phyloP scores from a whole-genome alignment of 2,888 invertebrate genomes.

The Nomada fabriciana region DNA sequence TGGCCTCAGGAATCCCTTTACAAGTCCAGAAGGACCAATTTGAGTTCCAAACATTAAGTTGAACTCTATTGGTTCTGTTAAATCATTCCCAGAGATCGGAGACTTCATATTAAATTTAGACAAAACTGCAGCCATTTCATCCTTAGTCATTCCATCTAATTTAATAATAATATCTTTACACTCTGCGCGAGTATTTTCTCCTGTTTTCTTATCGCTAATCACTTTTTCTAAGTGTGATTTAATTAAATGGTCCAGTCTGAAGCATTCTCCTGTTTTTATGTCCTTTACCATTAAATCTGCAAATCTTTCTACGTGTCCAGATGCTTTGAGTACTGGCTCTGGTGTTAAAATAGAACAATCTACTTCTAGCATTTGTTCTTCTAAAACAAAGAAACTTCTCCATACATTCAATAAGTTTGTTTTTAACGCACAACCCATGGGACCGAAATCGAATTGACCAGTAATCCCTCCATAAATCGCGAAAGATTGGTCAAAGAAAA shows the following conservation, averaged over 20 bases:
- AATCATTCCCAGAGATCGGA: conserved; percentile 96
- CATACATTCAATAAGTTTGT: conserved; percentile 96
- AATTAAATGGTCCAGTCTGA: conserved; percentile 98
- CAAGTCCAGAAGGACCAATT: conserved; percentile 97
- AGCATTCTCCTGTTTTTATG: conserved; percentile 97
- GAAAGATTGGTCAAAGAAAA: conserved; percentile 99
- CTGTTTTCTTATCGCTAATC: conserved; percentile 92
- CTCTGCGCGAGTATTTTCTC: conserved; percentile 89
- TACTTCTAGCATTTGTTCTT: conserved; percentile 99
- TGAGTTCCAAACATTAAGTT: conserved; percentile 99
- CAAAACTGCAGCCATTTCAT: conserved; percentile 95
- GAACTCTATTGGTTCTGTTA: conserved; percentile 98
- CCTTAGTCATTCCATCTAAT: conserved; percentile 96
- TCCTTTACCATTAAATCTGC: conserved; percentile 99
- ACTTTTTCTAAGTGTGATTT: conserved; percentile 97
- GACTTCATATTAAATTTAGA: conserved; percentile 96
- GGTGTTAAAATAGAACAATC: conserved; percentile 99
- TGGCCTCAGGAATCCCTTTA: conserved; percentile 97
- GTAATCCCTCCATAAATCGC: conserved; percentile 99
- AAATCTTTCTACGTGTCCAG: conserved; percentile 99
- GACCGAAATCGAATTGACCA: conserved; percentile 99
- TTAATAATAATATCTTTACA: conserved; percentile 92
- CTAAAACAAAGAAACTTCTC: conserved; percentile 98
- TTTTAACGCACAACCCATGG: conserved; percentile 99
- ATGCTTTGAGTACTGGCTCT: conserved; percentile 98